Evolutionary conservation across 2,113 vertebrate genomes (phyloP).

Genomic region (Stigmatopora nigra): DNA sequence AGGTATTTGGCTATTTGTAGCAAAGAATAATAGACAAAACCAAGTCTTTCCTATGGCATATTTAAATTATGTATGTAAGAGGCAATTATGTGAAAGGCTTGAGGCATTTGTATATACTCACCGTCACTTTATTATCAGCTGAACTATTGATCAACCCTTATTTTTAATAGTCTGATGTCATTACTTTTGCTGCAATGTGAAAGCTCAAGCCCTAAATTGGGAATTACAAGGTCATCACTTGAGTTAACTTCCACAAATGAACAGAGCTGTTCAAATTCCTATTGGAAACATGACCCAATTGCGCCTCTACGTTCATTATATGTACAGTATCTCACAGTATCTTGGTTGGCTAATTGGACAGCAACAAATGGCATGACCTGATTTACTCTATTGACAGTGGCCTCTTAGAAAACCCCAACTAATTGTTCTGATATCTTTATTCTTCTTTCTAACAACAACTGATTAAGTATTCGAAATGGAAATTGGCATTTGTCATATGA

Average conservation of each 20-base stretch:
- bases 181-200: no score
- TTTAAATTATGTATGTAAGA: background rate
- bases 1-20: no score
- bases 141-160: no score
- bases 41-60: background rate
- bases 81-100: background rate
- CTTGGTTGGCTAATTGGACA: slow-evolving; percentile 18
- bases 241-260: background rate
- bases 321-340: background rate
- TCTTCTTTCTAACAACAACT: slow-evolving; percentile 33
- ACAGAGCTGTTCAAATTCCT: background rate
- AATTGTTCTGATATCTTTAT: slow-evolving; percentile 47
- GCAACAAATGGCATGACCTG: slow-evolving; percentile 51
- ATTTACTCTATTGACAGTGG: slow-evolving; percentile 53
- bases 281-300: background rate
- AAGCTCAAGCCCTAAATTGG: background rate
- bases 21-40: no score
- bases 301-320: slow-evolving; percentile 1
- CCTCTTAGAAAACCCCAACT: slow-evolving; percentile 46
- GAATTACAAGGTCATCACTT: background rate
- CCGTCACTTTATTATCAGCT: no score
- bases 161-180: no score
- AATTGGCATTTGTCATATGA: slow-evolving; percentile 22
- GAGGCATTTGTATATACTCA: no score
- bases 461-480: slow-evolving; percentile 43